These are phyloP conservation scores for Tetramorium parvispinum DNA, from an alignment of 1,140 invertebrate genomes.

Conservation along the genomic window DNA sequence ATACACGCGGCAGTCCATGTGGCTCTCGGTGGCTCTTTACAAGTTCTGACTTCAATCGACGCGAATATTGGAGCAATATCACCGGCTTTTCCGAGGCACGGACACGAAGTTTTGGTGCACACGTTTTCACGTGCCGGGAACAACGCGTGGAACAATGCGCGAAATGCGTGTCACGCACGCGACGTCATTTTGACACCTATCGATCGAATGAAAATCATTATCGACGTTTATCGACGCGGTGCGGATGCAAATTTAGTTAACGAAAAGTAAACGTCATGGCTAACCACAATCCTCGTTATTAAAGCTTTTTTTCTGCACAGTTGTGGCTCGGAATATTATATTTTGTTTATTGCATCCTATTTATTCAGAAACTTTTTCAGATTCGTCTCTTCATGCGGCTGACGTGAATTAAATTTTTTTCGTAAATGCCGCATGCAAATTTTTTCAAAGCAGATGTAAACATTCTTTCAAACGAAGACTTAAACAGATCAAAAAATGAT, in stretches of 20 bases:
- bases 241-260: slow-evolving; percentile 41
- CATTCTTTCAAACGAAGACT: not conserved
- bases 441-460: not conserved
- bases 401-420: slow-evolving; percentile 6
- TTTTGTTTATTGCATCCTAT: slow-evolving; percentile 16
- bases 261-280: slow-evolving; percentile 58
- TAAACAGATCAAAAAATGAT: not conserved
- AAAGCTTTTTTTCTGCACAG: slow-evolving; percentile 48
- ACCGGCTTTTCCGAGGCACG: not conserved
- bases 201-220: slow-evolving; percentile 64
- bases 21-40: not conserved
- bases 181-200: slow-evolving; percentile 70
- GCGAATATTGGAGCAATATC: slow-evolving; percentile 16
- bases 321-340: slow-evolving; percentile 37
- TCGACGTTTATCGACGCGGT: slow-evolving; percentile 61
- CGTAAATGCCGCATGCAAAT: not conserved
- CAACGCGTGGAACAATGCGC: slow-evolving; percentile 45
- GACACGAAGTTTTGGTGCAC: not conserved
- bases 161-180: slow-evolving; percentile 53
- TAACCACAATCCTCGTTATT: slow-evolving; percentile 59
- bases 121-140: slow-evolving; percentile 12
- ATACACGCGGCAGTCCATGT: not conserved
- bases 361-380: not conserved
- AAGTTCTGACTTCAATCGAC: not conserved
- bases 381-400: not conserved